Conservation (phyloP, 2,797 vertebrate species). For the Hyperoplus immaculatus region DNA sequence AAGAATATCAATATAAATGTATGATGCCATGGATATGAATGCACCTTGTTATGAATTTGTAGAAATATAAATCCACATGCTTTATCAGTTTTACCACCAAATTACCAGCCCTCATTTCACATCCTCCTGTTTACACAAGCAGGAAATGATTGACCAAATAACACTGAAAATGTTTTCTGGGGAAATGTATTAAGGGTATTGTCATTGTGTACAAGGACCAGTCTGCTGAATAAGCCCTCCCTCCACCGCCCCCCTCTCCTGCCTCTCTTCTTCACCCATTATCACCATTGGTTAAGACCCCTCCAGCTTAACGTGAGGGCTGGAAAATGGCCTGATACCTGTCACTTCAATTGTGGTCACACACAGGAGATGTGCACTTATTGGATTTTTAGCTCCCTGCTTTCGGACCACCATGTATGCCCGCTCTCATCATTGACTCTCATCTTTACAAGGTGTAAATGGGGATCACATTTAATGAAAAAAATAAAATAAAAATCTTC, state of each 20-base stretch:
- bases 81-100: constrained; percentile 1
- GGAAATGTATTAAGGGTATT: background rate
- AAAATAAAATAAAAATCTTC: background rate
- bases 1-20: constrained; percentile 4
- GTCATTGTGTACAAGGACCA: background rate
- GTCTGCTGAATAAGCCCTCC: constrained; percentile 27
- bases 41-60: constrained; percentile 4
- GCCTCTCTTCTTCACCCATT: constrained; percentile 24
- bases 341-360: constrained; percentile 64
- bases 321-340: constrained; percentile 47
- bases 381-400: constrained; percentile 35
- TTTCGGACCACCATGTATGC: constrained; percentile 18
- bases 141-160: background rate
- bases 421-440: background rate
- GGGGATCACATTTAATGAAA: background rate
- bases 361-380: constrained; percentile 47
- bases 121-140: background rate
- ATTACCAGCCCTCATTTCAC: background rate
- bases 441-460: constrained; percentile 28
- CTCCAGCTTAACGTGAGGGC: constrained; percentile 25
- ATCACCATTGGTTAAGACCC: constrained; percentile 32
- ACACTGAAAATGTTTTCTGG: background rate
- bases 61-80: background rate
- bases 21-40: constrained; percentile 3
- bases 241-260: no score